Evolutionary conservation across 2,797 vertebrate species (phyloP), one percentile per base, ranked within the genome.

Genomic region (Pseudochirops cupreus): DNA sequence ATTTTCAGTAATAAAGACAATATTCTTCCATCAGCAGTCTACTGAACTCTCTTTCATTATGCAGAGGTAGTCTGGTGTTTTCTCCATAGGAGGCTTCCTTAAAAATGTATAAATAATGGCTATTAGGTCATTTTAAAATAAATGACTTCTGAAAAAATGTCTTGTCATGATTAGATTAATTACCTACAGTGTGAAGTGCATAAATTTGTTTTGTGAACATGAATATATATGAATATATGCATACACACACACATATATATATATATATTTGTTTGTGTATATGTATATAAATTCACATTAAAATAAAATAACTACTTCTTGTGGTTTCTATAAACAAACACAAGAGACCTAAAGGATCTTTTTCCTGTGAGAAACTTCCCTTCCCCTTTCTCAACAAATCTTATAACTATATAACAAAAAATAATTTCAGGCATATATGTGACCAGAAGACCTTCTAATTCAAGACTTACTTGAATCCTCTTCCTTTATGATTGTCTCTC

Each of bases 401-500:
- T 95, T 94, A 87, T 96, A 94, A 55, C 94, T 94, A 9, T 59
- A 46, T 28, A 93, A 28, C 92, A 29, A 4, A 87, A 12, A 93
- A 91, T 93, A 92, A 91, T 46, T 94, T 94, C 91, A 92, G 18
- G 91, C 93, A 95, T 3, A 24, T 46, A 12, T 87, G 24, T 87
- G 39, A 9, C 46, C 13, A 26, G 89, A 53, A 95, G 16, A 91
- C 56, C 91, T 94, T 91, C 93, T 94, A 92, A 96, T 95, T 74
- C 28, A 1, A 0, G 93, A 58, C 97, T 97, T 94, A 58, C 95
- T 97, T 97, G 96, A 97, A 98, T 97, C n/a, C 24, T 95, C 53
- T 97, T 97, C 97, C 91, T 96, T 92, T 94, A 92, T 97, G 92
- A 58, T 93, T 96, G 95, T 96, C 94, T 97, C 50, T 57, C 52